Evolutionary conservation across 2,888 invertebrate species (phyloP).

Genomic region (Dryobota labecula): DNA sequence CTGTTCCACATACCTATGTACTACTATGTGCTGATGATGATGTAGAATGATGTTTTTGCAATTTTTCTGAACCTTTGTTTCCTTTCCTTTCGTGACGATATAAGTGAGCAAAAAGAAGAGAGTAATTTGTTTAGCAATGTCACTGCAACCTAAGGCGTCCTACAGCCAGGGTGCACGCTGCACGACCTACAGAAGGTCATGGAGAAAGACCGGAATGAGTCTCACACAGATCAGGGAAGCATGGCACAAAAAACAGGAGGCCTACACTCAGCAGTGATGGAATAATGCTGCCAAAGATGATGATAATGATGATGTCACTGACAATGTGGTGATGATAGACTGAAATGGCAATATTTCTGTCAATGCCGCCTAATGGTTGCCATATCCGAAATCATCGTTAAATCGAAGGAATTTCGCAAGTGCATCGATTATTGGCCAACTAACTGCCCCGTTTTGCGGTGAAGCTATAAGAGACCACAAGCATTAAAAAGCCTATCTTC

Average conservation of each 20-base stretch:
- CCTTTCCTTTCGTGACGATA: background rate
- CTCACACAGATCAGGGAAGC: too few species aligned
- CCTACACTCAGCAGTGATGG: background rate
- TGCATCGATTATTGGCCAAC: constrained; percentile 11
- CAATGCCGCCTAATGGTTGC: background rate
- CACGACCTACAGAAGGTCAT: background rate
- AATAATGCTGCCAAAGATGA: background rate
- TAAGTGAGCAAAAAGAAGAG: background rate
- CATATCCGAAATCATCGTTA: background rate
- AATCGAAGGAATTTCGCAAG: constrained; percentile 5
- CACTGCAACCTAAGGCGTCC: background rate
- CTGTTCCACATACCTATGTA: too few species aligned
- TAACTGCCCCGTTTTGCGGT: constrained; percentile 43
- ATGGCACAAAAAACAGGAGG: background rate
- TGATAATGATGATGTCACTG: background rate
- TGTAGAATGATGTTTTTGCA: too few species aligned
- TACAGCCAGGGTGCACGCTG: too few species aligned
- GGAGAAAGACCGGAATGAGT: background rate
- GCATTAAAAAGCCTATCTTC: constrained; percentile 4
- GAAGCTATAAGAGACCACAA: constrained; percentile 32
- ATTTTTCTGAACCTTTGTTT: background rate
- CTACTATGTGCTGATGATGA: too few species aligned
- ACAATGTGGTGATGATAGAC: background rate
- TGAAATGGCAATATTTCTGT: background rate
- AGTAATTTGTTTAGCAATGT: background rate